phyloP scores from a whole-genome alignment of 2,797 vertebrate species.

The Manis crassicaudata region DNA sequence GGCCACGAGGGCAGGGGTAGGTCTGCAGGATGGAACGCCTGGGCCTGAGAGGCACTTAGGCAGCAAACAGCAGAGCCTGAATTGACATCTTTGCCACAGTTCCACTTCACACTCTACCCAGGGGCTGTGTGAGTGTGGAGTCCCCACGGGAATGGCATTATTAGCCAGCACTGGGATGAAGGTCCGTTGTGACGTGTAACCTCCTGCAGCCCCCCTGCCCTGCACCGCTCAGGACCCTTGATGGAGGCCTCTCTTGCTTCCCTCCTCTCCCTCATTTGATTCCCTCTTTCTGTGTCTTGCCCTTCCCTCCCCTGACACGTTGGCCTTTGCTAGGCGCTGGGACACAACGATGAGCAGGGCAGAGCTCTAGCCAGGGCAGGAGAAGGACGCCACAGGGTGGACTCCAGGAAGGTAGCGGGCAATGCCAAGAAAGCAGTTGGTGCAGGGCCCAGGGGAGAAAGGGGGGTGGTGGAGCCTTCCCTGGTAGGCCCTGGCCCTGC shows the following conservation, averaged over 20 bases:
- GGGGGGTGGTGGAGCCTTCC: not conserved
- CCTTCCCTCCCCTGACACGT: not conserved
- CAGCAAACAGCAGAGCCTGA: accelerated
- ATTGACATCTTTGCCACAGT: not conserved
- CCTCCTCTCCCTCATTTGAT: not conserved
- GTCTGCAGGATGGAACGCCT: not conserved
- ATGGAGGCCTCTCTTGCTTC: accelerated
- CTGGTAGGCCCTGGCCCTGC: not conserved
- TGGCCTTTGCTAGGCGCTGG: not conserved
- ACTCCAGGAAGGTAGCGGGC: not conserved
- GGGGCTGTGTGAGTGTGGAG: not conserved
- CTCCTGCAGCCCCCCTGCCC: not conserved
- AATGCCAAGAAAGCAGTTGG: accelerated
- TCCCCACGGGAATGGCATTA: not conserved
- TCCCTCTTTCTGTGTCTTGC: no score
- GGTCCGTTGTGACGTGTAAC: not conserved
- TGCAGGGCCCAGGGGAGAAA: not conserved
- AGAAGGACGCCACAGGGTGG: no score
- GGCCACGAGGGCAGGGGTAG: accelerated
- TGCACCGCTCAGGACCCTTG: not conserved
- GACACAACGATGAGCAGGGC: not conserved
- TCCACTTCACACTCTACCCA: no score
- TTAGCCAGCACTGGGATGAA: not conserved
- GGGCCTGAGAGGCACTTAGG: not conserved
- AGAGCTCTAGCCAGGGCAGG: not conserved